Base-by-base conservation (phyloP, 2,888 invertebrate genomes). In the Drosophila seclusa region DNA sequence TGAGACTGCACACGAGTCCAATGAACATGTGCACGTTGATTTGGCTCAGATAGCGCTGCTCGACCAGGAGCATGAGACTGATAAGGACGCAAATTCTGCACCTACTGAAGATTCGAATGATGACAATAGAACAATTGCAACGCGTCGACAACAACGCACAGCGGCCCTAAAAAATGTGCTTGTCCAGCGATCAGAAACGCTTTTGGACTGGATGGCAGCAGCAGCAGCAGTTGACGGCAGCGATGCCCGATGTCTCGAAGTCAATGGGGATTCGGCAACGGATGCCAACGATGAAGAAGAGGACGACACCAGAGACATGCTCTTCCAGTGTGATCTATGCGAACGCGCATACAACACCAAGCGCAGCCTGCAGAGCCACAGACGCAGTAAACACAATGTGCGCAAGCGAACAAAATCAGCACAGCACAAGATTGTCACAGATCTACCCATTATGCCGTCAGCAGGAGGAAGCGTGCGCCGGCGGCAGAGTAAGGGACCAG, bases 321-420 rank as follows among this genome's bases (percentile, higher is more conserved):
- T 86, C 8, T 91, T 86, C 49, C 76, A 83, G 27, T 91, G 91
- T 59, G 84, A 82, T 27, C 76, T 75, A 21, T 91, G 91, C 55
- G 82, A 86, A 4, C 83, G 91, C 3, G 81, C 86, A 13, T 91
- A 91, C 68, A 82, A 73, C 45, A 85, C 81, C 6, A 90, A 89
- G 48, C 90, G 85, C 4, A 86, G 91, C 11, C 72, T 91, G n/a
- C 80, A 84, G 53, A 87, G 84, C 24, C 91, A 91, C 54, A 77
- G 72, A 36, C 90, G 90, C 7, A 61, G 70, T 57, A 87, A 86
- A 36, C 87, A 87, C 59, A 74, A 65, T 16, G 60, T 73, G 34
- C 57, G 42, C 7, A 58, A 60, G 32, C 49, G 52, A 42, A 18
- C 24, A 40, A 62, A 40, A 24, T n/a, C 36, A 16, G 16, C 24